Base-by-base conservation (phyloP, 2,888 invertebrate species). In the Gymnosoma rotundatum region DNA sequence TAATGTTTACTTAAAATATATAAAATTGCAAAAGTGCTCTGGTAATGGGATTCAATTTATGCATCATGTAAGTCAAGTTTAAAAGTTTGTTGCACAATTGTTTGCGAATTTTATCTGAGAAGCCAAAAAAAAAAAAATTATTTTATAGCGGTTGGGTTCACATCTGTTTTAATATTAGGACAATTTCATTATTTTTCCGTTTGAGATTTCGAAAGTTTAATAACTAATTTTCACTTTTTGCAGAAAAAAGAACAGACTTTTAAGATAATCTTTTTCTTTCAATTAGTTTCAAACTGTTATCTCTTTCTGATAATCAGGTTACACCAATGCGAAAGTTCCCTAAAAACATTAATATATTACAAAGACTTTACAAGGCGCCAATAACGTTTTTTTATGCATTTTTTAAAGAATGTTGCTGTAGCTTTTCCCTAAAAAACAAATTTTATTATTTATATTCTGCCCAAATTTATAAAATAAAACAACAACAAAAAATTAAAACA, bases 371-470 rank as follows among this genome's bases (percentile, higher is more conserved):
- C 32, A 25, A 61, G 69, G 78, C 78, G 78, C 69, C 78, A 45
- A 54, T 42, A n/a, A 12, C 21, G 9, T 45, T 12, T 52, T 61
- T 45, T 70, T 50, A 52, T 25, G 1, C 4, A 25, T 25, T 25
- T 48, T 61, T 38, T 36, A 14, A 66, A 50, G 21, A 52, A 52
- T 50, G 48, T 67, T 61, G 10, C 20, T 69, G 38, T 21, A 52
- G 48, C 52, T 45, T 78, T 78, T 78, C 69, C 61, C 61, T 52
- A 9, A 48, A 45, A 73, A 67, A 54, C 42, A 14, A 16, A 10
- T 32, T 14, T 38, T 20, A 60, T 61, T 78, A 61, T 78, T 78
- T 69, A 52, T 52, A 69, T 36, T 78, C 61, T 67, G 52, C 38
- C 60, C 18, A 70, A 70, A 58, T 74, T 42, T 58, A 50, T 25